Percentiles rank a stretch among this genome's conserved stretches.
phyloP scores from a whole-genome alignment of 2,888 invertebrate species.

The Syrista parreyssii region DNA sequence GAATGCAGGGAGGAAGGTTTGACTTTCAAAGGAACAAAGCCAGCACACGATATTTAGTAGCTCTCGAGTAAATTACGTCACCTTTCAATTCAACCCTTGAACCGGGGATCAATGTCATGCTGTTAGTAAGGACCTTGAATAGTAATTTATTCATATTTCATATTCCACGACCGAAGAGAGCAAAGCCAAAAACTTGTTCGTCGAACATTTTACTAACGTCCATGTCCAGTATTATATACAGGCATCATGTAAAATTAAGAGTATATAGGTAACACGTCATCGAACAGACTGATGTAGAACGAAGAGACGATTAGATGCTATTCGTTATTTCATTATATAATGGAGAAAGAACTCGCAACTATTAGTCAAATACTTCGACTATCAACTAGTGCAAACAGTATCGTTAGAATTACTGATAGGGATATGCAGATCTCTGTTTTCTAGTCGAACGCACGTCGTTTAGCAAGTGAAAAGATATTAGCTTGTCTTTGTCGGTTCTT shows the following conservation, averaged over 20 bases:
- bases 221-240: slow-evolving; percentile 27
- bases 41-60: not conserved
- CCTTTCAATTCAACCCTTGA: not conserved
- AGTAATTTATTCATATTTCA: not conserved
- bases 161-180: not conserved
- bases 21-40: not conserved
- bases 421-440: not conserved
- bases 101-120: slow-evolving; percentile 55
- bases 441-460: not conserved
- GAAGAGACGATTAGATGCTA: not conserved
- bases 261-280: slow-evolving; percentile 25
- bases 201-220: slow-evolving; percentile 10
- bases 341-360: not conserved
- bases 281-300: slow-evolving; percentile 30
- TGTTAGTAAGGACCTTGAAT: slow-evolving; percentile 49
- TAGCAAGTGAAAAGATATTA: not conserved
- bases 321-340: not conserved
- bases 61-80: not conserved
- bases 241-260: slow-evolving; percentile 51
- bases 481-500: not conserved
- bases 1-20: not conserved
- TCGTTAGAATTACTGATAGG: not conserved
- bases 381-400: not conserved
- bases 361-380: not conserved
- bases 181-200: slow-evolving; percentile 7